Conservation (phyloP, 2,797 vertebrate genomes). For the Macrochelys suwanniensis region DNA sequence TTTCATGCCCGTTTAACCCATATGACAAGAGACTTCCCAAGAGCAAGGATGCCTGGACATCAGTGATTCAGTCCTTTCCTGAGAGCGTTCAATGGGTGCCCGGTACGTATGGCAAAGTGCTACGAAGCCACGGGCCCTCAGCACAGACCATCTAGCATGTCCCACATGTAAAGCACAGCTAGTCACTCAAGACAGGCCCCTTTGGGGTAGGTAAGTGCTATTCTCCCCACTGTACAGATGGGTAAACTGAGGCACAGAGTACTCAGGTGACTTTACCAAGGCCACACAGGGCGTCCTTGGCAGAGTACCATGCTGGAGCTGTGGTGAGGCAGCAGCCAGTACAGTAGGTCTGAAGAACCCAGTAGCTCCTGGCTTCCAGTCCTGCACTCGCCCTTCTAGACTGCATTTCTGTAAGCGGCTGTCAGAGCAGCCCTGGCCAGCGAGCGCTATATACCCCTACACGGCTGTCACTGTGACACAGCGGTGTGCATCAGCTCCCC, state of each 20-base stretch:
- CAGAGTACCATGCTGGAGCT: accelerated
- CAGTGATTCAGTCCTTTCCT: accelerated
- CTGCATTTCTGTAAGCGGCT: neutral
- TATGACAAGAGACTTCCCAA: accelerated
- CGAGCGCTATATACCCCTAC: neutral
- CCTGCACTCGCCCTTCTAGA: neutral
- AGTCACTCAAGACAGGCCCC: neutral
- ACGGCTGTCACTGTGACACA: neutral
- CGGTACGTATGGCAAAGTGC: neutral
- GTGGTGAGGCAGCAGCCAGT: accelerated
- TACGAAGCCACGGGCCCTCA: neutral
- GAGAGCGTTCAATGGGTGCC: accelerated
- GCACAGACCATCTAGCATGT: neutral
- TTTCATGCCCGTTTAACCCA: accelerated
- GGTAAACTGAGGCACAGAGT: neutral
- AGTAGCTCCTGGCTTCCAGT: neutral
- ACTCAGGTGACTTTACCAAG: neutral
- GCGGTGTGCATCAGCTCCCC: neutral
- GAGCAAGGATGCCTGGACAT: neutral
- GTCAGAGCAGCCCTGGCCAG: accelerated
- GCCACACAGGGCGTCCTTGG: neutral
- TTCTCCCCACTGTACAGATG: neutral
- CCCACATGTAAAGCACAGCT: neutral
- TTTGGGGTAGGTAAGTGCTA: neutral
- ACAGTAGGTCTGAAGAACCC: neutral